Evolutionary conservation across 2,113 vertebrate genomes (phyloP).

Genomic region (Naja naja): DNA sequence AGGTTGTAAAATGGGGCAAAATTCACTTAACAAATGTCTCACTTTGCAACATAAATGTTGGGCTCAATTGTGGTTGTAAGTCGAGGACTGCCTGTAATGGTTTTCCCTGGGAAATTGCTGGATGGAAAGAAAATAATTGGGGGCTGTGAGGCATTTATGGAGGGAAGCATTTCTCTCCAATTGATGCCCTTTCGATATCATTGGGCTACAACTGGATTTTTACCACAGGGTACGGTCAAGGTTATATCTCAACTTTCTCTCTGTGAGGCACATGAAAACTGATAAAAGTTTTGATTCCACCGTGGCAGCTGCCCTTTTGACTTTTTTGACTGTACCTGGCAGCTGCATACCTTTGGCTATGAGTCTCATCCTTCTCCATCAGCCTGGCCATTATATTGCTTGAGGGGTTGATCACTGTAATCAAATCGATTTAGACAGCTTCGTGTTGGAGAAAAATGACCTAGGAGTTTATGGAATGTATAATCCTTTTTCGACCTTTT

Average conservation of each 20-base stretch:
- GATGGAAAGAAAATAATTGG: too few relatives aligned
- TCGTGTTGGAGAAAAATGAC: not conserved
- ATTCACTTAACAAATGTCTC: not conserved
- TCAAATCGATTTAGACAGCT: not conserved
- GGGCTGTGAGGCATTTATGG: not conserved
- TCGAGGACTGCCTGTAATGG: not conserved
- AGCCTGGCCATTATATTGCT: not conserved
- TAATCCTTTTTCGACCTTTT: not conserved
- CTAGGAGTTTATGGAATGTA: too few relatives aligned
- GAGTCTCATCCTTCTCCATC: not conserved
- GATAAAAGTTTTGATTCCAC: not conserved
- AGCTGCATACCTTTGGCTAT: not conserved
- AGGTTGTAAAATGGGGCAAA: not conserved
- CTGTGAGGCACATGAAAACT: not conserved
- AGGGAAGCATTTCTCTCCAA: not conserved
- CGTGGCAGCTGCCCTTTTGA: not conserved
- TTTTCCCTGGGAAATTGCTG: not conserved
- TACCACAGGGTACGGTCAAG: not conserved
- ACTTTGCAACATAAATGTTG: not conserved
- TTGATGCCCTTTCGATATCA: not conserved
- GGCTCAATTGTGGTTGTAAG: not conserved
- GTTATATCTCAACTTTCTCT: not conserved
- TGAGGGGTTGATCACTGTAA: not conserved
- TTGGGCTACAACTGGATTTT: not conserved
- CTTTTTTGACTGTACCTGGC: not conserved